Percentiles rank a stretch among this genome's conserved stretches.
These are phyloP conservation scores for Temnothorax nylanderi DNA, from an alignment of 1,140 invertebrate genomes.

Conservation along the genomic window DNA sequence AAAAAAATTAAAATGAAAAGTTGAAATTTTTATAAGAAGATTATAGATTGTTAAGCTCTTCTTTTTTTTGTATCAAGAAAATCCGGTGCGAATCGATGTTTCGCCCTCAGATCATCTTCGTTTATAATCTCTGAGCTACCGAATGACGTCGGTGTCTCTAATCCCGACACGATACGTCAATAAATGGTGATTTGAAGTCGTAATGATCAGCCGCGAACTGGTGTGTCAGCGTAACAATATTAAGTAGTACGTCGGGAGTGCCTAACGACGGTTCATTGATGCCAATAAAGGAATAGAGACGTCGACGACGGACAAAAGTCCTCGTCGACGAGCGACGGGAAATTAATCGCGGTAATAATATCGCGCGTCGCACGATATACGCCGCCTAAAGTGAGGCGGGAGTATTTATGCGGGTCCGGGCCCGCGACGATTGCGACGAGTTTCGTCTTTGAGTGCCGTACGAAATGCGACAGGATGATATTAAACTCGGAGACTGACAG, in stretches of 20 bases:
- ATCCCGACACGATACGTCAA: neutral
- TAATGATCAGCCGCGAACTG: neutral
- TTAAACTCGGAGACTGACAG: slow-evolving; percentile 44
- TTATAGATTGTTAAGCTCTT: too few species aligned
- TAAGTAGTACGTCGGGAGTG: neutral
- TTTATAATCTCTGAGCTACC: neutral
- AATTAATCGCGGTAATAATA: slow-evolving; percentile 57
- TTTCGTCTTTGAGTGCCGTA: slow-evolving; percentile 13
- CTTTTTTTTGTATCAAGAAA: neutral
- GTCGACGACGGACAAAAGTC: slow-evolving; percentile 7
- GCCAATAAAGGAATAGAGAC: slow-evolving; percentile 48
- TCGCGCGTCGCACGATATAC: slow-evolving; percentile 25
- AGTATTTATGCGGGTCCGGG: slow-evolving; percentile 13
- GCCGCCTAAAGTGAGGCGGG: neutral
- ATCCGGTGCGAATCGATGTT: neutral
- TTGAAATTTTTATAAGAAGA: too few species aligned
- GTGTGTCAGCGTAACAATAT: neutral
- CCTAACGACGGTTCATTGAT: slow-evolving; percentile 47
- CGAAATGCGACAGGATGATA: slow-evolving; percentile 36
- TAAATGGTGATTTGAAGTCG: neutral
- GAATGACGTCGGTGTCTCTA: neutral
- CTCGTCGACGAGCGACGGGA: slow-evolving; percentile 23
- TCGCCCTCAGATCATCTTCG: neutral
- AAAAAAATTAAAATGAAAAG: too few species aligned
- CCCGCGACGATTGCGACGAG: slow-evolving; percentile 27